A percentile compares a stretch with the other conserved stretches of the same genome.
Conservation (phyloP, 2,113 vertebrate genomes). For the Sclerurus mexicanus region DNA sequence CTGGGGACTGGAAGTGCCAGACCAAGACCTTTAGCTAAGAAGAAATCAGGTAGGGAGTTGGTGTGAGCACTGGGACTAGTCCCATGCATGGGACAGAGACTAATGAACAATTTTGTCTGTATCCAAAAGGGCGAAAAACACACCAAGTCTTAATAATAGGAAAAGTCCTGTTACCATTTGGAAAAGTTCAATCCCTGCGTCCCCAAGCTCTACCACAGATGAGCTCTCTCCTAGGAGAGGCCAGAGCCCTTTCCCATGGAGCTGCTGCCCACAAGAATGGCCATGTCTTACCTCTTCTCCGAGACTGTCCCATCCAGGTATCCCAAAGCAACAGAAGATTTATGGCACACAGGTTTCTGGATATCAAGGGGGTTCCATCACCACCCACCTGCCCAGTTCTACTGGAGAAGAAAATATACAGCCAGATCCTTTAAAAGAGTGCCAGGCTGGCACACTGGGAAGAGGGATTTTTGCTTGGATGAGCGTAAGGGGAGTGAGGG, state of each 20-base stretch:
- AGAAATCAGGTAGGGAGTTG: background rate
- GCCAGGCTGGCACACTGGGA: background rate
- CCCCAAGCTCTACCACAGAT: background rate
- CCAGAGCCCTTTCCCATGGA: background rate
- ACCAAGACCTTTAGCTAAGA: background rate
- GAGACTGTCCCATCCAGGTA: background rate
- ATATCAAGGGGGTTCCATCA: background rate
- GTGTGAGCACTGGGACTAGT: background rate
- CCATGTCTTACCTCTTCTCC: background rate
- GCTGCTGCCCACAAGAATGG: background rate
- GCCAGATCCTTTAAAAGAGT: background rate
- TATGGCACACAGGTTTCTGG: background rate
- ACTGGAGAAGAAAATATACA: background rate
- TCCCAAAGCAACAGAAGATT: background rate
- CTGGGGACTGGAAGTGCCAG: background rate
- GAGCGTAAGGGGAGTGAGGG: rapidly evolving
- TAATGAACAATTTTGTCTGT: background rate
- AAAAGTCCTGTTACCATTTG: background rate
- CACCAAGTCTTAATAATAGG: background rate
- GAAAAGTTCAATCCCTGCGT: background rate
- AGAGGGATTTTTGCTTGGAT: background rate
- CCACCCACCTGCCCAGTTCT: too few relatives aligned
- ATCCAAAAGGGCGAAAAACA: background rate
- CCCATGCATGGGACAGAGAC: background rate
- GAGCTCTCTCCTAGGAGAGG: background rate